A percentile compares a stretch with the other conserved stretches of the same genome.
Conservation (phyloP, 2,113 vertebrate genomes). For the Chroicocephalus ridibundus region DNA sequence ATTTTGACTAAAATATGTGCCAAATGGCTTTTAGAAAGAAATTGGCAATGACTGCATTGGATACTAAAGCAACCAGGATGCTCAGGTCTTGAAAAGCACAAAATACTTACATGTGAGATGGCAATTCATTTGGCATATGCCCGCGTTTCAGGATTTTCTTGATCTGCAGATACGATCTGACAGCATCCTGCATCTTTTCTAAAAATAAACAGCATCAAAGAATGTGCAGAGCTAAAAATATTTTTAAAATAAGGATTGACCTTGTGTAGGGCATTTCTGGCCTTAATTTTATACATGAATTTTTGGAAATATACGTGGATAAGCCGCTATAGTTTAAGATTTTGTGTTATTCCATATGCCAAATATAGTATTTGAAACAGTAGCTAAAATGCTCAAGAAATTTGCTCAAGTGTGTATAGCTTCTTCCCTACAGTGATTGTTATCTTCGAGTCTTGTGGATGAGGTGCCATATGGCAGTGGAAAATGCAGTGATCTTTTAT, state of each 20-base stretch:
- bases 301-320: background rate
- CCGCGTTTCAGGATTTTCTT: background rate
- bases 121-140: background rate
- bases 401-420: background rate
- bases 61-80: background rate
- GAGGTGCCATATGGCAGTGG: background rate
- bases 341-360: background rate
- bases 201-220: background rate
- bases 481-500: background rate
- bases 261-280: background rate
- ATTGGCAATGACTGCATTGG: background rate
- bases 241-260: background rate
- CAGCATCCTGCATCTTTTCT: background rate
- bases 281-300: background rate
- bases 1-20: constrained; percentile 41
- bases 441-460: background rate
- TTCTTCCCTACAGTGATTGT: background rate
- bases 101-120: background rate
- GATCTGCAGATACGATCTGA: background rate
- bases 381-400: background rate
- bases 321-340: background rate
- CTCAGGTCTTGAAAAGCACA: background rate
- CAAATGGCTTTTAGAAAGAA: constrained; percentile 32
- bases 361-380: background rate
- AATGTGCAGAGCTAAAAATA: background rate